Base-by-base conservation (phyloP, 2,888 invertebrate species). In the Malthinus seriepunctatus region DNA sequence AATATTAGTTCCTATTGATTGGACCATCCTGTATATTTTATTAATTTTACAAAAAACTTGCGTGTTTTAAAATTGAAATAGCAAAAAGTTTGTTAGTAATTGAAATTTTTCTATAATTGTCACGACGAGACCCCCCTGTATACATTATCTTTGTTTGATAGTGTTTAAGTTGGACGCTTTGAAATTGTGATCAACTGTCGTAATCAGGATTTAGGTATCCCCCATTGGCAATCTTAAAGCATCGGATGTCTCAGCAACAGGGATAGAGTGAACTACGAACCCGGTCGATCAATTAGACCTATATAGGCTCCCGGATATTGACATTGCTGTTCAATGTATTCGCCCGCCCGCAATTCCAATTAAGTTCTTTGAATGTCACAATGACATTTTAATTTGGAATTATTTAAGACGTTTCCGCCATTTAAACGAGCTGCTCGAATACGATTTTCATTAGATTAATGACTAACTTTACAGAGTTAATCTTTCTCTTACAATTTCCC, bases 251-350 rank as follows among this genome's bases (percentile, higher is more conserved):
- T 63, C 65, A 57, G 64, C 63, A 64, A 66, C 65, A 63, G 58
- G 57, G 56, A 60, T 53, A 63, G 47, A 55, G 46, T 54, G 46
- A 51, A 51, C 59, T 54, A 50, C 11, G 55, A 60, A 65, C 66
- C 68, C 63, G 66, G 64, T 67, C 69, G 73, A 73, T 74, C 74
- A 74, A 74, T 74, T 73, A 73, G 72, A 72, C 67, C 65, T 69
- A 69, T 67, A 68, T 67, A 68, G 39, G 69, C 69, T 69, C 23
- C 68, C 72, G 73, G 72, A 72, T 75, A 74, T 74, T 75, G 75
- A 73, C 74, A 73, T 70, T 69, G 74, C 73, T 72, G 73, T 74
- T 73, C 70, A 72, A 69, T 71, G 71, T 72, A 70, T 67, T 72
- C 71, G 67, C 69, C 66, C 67, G 65, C 68, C 71, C 71, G 69